Evolutionary conservation across 1,140 invertebrate genomes (phyloP).

Genomic region (Oryctes rhinoceros): DNA sequence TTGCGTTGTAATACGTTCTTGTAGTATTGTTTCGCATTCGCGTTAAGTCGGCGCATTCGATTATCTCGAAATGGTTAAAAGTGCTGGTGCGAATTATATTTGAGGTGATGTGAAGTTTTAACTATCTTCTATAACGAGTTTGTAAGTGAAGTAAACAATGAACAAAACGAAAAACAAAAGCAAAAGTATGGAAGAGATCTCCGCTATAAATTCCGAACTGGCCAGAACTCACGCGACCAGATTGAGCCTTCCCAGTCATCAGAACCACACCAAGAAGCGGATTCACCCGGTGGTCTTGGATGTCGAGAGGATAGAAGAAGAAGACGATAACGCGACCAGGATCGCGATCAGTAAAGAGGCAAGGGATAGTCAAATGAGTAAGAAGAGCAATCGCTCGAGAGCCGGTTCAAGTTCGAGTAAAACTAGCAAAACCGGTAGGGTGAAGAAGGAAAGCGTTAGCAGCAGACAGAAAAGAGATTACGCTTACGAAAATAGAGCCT

Average conservation of each 20-base stretch:
- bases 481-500: conserved; percentile 24
- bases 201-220: neutral
- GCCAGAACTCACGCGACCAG: conserved; percentile 1
- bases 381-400: conserved; percentile 22
- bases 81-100: neutral
- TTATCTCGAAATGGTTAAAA: neutral
- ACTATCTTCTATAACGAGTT: neutral
- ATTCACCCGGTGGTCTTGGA: neutral
- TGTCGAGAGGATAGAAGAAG: neutral
- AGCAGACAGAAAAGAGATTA: neutral
- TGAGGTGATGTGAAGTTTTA: neutral
- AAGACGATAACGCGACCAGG: conserved; percentile 3
- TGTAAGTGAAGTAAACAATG: neutral
- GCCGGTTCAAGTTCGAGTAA: neutral
- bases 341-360: neutral
- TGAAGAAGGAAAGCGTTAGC: neutral
- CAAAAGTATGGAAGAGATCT: conserved; percentile 38
- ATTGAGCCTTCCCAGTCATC: neutral
- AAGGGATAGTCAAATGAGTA: conserved; percentile 27
- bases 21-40: neutral
- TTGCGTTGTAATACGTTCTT: neutral
- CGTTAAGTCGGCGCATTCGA: neutral
- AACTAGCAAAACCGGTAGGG: neutral
- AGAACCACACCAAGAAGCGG: neutral
- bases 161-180: conserved; percentile 22